Base-by-base conservation (phyloP, 2,888 invertebrate species). In the Napeogenes sylphis region DNA sequence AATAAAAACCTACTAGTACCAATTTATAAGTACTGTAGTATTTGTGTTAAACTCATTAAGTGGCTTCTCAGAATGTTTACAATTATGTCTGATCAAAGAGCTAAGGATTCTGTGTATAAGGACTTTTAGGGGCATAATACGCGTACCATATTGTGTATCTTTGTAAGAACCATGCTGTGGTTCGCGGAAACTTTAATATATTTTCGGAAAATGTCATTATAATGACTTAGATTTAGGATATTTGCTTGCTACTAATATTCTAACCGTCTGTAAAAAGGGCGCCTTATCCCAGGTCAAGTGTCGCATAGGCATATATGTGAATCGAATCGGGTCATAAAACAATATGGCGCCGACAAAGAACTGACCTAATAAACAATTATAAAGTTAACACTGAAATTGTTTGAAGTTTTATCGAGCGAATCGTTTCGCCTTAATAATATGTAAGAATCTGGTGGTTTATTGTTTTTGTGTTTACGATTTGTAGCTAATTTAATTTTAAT, bases 31-130 rank as follows among this genome's bases (percentile, higher is more conserved):
- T 35, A 13, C 55, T 55, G 54, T 42, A 59, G 62, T 59, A 61
- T 59, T 80, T 82, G 81, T 77, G 69, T 73, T 72, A 80, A 83
- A 85, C 79, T 83, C 89, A 86, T 88, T 86, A 86, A 81, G 82
- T 85, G 75, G 79, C 81, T 88, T 87, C 89, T 72, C 68, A 75
- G 87, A 82, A 88, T 71, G 65, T 67, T 72, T 75, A 79, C 80
- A 88, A 87, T 81, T 79, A 71, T 69, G 67, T 65, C 70, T 80
- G 87, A 89, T 90, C 89, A 90, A 90, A 90, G 88, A 80, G 72
- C 70, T 75, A 73, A 67, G 72, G 69, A 69, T 78, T 79, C 79
- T 71, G 65, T 76, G 76, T 77, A 78, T 73, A 71, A 64, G 70
- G 72, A 73, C 73, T 68, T 68, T 69, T 65, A 65, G 59, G 65